phyloP scores from a whole-genome alignment of 2,888 invertebrate species.

The Belgica antarctica region DNA sequence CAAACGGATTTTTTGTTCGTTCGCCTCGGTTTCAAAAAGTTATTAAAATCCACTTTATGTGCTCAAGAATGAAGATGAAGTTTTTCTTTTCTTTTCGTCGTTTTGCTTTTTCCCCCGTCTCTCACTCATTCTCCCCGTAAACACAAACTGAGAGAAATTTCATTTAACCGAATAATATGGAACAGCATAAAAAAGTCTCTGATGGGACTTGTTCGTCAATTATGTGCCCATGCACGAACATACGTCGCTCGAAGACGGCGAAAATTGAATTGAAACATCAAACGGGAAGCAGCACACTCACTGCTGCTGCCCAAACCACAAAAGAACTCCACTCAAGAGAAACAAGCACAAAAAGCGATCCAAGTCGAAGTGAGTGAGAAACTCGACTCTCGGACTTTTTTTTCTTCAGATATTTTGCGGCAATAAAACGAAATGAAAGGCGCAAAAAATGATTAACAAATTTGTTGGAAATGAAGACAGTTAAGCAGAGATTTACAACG shows the following conservation, averaged over 20 bases:
- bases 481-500: conserved; percentile 28
- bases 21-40: conserved; percentile 16
- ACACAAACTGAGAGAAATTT: not conserved
- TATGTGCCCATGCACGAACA: not conserved
- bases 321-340: not conserved
- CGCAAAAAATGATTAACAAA: conserved; percentile 26
- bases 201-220: not conserved
- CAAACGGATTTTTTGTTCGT: conserved; percentile 15
- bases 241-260: no score
- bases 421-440: conserved; percentile 15
- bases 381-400: not conserved
- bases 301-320: not conserved
- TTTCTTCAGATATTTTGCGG: not conserved
- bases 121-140: not conserved
- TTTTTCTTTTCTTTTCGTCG: not conserved
- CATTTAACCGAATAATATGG: not conserved
- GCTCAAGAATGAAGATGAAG: not conserved
- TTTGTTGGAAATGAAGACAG: conserved; percentile 29
- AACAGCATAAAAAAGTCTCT: not conserved
- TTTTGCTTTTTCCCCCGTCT: not conserved
- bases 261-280: conserved; percentile 15
- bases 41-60: conserved; percentile 31
- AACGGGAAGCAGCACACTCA: not conserved
- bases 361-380: not conserved
- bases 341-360: no score